Percentiles rank a stretch among this genome's conserved stretches.
phyloP scores from a whole-genome alignment of 2,113 vertebrate genomes.

The Leucosticte australis region DNA sequence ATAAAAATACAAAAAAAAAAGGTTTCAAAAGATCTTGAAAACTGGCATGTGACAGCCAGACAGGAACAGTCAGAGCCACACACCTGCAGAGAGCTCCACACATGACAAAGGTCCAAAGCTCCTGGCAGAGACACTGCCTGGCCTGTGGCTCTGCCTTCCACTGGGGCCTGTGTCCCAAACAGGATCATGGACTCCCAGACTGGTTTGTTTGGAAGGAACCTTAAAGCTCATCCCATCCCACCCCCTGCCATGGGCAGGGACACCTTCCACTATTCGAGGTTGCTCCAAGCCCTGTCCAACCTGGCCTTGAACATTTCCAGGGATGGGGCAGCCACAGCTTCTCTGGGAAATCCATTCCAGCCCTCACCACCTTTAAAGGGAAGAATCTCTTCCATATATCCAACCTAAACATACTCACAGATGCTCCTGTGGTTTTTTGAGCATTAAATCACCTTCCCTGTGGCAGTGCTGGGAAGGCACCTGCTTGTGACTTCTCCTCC shows the following conservation, averaged over 20 bases:
- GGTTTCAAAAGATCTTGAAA: not conserved
- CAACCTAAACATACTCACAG: not conserved
- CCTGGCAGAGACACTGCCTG: not conserved
- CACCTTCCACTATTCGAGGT: not conserved
- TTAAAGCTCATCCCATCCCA: not conserved
- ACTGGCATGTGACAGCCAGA: not conserved
- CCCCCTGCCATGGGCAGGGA: not conserved
- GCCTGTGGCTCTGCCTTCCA: not conserved
- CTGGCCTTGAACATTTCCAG: not conserved
- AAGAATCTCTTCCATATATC: not conserved
- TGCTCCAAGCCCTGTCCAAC: not conserved
- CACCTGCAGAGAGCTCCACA: not conserved
- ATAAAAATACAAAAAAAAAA: not conserved
- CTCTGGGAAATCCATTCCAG: not conserved
- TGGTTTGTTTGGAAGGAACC: not conserved
- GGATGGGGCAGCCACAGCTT: not conserved
- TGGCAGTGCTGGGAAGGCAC: accelerated
- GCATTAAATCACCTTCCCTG: accelerated
- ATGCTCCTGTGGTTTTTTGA: not conserved
- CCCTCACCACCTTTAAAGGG: not conserved
- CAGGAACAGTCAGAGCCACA: not conserved
- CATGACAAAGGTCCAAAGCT: not conserved
- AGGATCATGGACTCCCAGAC: not conserved
- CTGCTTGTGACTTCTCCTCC: not conserved
- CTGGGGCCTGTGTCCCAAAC: not conserved